Evolutionary conservation across 1,140 invertebrate genomes (phyloP), one percentile per base, ranked within the genome.

Genomic region (Drosophila eugracilis): DNA sequence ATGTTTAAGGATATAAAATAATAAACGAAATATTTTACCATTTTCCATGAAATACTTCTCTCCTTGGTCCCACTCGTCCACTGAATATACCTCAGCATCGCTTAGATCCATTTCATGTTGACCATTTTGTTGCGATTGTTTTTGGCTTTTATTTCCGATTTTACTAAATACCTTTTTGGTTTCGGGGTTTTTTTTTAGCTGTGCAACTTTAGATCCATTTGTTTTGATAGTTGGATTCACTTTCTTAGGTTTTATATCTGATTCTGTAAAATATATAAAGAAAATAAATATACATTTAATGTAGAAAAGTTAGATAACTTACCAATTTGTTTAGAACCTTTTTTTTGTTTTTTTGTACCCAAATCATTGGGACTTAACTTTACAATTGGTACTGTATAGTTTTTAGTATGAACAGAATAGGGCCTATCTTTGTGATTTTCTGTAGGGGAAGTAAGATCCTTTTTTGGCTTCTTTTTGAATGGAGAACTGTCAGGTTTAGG

Each of bases 381-480:
- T 1, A 14, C n/a, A 10, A 12, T 5, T 14, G 9, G 0, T 7
- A 7, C 5, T 12, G 17, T 9, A 7, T n/a, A 0, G 14, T 19
- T 22, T 22, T 17, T 10, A 1, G 24, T 0, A 2, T n/a, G 0
- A 45, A 26, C n/a, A 3, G 2, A 12, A 10, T 10, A 3, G 7
- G 7, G 26, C 7, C 36, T 37, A 2, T 14, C 3, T 21, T 21
- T 21, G 2, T 12, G 5, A 28, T 21, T 37, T 10, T 9, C 5
- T 5, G 9, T 7, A 19, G 9, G 7, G 37, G 4, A 4, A 26
- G 15, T 0, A 1, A 12, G 1, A 28, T 55, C 32, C 15, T 12
- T 36, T 5, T 59, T 59, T 15, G n/a, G 15, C 32, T 12, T 59
- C 32, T 59, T 59, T 26, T 15, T 15, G 10, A 22, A n/a, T 0